Conservation (phyloP, 2,797 vertebrate species). For the Lepidocolaptes lacrymiger region DNA sequence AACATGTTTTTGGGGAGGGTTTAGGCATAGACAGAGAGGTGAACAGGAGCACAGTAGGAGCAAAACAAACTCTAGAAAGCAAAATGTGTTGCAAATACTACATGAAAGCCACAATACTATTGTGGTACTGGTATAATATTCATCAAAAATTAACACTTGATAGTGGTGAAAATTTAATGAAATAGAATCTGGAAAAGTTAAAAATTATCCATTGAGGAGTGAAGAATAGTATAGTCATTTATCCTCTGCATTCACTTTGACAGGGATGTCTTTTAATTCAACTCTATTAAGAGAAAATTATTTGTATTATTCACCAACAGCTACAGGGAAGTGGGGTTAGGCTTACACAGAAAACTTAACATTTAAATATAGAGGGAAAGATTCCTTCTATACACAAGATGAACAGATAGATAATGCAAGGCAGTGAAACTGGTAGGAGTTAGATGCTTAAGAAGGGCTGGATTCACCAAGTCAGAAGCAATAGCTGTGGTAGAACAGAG, state of each 20-base stretch:
- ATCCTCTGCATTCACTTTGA: neutral
- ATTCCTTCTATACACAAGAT: neutral
- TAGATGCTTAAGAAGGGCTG: neutral
- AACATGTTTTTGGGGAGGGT: neutral
- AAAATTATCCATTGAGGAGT: neutral
- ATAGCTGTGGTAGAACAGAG: neutral
- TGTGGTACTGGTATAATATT: neutral
- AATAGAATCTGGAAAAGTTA: neutral
- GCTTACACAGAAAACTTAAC: neutral
- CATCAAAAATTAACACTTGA: neutral
- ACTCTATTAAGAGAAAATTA: neutral
- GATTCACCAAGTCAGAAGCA: neutral
- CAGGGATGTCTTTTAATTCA: neutral
- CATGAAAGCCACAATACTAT: neutral
- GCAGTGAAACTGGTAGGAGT: neutral
- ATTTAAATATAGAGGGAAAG: neutral
- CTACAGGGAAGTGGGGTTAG: rapidly evolving
- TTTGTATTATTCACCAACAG: neutral
- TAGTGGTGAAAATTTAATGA: neutral
- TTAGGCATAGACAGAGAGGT: neutral
- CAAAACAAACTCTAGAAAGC: neutral
- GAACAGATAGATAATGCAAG: neutral
- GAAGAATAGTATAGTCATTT: neutral
- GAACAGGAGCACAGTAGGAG: neutral
- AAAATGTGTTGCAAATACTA: neutral